Evolutionary conservation across 2,113 vertebrate genomes (phyloP).

Genomic region (Motacilla tschutschensis): DNA sequence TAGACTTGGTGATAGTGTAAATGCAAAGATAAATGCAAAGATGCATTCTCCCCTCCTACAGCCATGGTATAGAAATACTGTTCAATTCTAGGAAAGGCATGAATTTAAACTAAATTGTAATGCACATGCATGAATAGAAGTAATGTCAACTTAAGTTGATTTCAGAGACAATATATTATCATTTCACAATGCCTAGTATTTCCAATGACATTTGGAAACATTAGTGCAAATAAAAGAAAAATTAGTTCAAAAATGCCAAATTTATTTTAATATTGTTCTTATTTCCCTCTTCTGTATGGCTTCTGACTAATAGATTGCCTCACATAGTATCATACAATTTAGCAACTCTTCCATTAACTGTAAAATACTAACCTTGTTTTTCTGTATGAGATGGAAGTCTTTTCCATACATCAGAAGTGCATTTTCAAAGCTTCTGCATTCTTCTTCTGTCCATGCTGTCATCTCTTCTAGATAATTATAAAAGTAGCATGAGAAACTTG

Average conservation of each 20-base stretch:
- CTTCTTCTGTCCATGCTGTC: slow-evolving; percentile 95
- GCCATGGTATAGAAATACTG: neutral
- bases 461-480: slow-evolving; percentile 80
- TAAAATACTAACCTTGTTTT: slow-evolving; percentile 87
- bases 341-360: neutral
- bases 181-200: neutral
- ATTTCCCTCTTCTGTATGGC: neutral
- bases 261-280: neutral
- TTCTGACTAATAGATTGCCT: neutral
- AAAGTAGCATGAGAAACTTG: neutral
- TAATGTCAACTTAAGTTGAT: neutral
- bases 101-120: neutral
- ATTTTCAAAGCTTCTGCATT: slow-evolving; percentile 95
- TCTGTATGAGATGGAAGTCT: slow-evolving; percentile 97
- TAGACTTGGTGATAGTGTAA: neutral
- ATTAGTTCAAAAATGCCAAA: neutral
- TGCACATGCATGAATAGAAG: neutral
- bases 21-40: neutral
- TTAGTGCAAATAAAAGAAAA: neutral
- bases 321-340: neutral
- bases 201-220: neutral
- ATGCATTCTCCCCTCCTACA: neutral
- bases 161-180: neutral
- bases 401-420: slow-evolving; percentile 95
- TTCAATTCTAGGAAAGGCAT: neutral